Base-by-base conservation (phyloP, 2,113 vertebrate species). In the Salvelinus fontinalis region DNA sequence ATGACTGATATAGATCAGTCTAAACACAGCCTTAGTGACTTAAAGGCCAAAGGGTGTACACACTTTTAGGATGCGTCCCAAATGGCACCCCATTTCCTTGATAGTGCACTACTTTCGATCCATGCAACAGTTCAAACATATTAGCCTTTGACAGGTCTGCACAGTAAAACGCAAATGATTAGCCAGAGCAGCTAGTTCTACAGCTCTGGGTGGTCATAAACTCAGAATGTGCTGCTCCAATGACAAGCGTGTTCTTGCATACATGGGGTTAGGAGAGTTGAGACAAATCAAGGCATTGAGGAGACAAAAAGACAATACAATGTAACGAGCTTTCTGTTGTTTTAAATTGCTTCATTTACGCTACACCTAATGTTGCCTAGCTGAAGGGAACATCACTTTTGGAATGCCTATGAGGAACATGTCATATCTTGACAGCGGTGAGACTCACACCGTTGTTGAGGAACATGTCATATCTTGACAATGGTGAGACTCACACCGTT, bases 281-380 rank as follows among this genome's bases (percentile, higher is more conserved):
- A 54, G 51, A 54, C 51, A 54, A 54, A 54, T 44, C 39, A 44
- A 44, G 8, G 39, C 39, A 44, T 44, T 44, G 54, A 57, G 54
- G 16, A 57, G 54, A 57, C 54, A 57, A 74, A 8, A 29, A 67
- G 18, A 69, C 20, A 6, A 54, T 69, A 3, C 44, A 12, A 34
- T 39, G 6, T 27, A 22, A 54, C 11, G 2, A 29, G 24, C 48
- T 34, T 49, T 74, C 12, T 74, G 60, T 70, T 12, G 78, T 27
- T 74, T 76, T 49, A 70, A 26, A 67, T 48, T 74, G 57, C 64
- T 77, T 3, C 65, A 75, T n/a, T 74, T 54, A 83, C 26, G 4
- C 12, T 81, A 81, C 70, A 70, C 77, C 73, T 71, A 29, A 76
- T 51, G 49, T 59, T 71, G 66, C 59, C 59, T 62, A 62, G 59